These are phyloP conservation scores for Megalurothrips usitatus DNA, from an alignment of 2,888 invertebrate genomes.

Conservation along the genomic window DNA sequence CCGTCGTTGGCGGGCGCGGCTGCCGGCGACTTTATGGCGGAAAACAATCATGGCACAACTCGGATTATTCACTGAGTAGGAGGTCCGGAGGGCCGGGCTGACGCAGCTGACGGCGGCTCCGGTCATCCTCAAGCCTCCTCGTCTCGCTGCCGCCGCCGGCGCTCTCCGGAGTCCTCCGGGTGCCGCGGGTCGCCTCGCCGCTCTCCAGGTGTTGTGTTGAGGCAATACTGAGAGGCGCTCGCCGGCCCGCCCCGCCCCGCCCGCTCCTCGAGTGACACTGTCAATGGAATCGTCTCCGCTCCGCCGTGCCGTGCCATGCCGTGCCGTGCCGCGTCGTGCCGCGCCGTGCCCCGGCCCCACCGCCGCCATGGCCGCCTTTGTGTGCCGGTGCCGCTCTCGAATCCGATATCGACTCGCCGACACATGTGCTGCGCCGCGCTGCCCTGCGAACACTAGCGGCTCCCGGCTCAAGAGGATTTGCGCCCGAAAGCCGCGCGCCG, in stretches of 20 bases:
- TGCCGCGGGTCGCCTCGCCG: not conserved
- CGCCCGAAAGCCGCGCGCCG: too few relatives aligned
- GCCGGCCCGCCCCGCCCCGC: not conserved
- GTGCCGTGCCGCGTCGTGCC: not conserved
- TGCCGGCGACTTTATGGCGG: too few relatives aligned
- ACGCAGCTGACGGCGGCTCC: too few relatives aligned
- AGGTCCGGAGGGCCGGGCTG: too few relatives aligned
- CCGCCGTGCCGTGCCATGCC: not conserved
- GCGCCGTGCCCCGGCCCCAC: not conserved
- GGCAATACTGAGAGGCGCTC: not conserved
- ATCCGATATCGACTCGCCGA: not conserved
- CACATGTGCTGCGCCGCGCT: too few relatives aligned
- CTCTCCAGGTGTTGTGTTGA: constrained; percentile 16
- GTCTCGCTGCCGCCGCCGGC: not conserved
- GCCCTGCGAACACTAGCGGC: too few relatives aligned
- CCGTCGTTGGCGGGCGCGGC: too few relatives aligned
- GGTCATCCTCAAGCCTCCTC: not conserved
- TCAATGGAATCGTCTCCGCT: not conserved
- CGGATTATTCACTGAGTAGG: too few relatives aligned
- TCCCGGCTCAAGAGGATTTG: too few relatives aligned
- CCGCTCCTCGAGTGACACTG: not conserved
- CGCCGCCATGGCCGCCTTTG: too few relatives aligned
- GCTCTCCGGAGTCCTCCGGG: not conserved
- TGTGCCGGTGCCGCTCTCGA: not conserved
- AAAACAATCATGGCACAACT: too few relatives aligned